A percentile compares a stretch with the other conserved stretches of the same genome.
Conservation (phyloP, 2,113 vertebrate genomes). For the Setophaga coronata region DNA sequence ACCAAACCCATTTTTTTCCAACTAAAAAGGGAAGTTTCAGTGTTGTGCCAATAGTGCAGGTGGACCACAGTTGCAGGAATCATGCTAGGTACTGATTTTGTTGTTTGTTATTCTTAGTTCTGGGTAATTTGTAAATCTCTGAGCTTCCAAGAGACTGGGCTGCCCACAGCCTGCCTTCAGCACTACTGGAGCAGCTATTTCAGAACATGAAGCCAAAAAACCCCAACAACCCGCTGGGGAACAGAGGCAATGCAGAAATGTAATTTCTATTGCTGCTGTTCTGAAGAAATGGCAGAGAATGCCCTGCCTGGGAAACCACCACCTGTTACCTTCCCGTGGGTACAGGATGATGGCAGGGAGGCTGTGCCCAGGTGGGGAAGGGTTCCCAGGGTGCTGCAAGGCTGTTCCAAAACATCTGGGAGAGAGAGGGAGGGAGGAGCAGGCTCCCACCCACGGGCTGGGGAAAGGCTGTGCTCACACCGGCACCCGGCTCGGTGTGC, state of each 20-base stretch:
- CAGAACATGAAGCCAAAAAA: neutral
- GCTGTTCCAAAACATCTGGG: neutral
- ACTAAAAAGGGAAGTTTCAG: neutral
- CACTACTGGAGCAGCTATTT: neutral
- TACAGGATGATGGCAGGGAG: accelerated
- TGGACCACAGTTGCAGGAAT: neutral
- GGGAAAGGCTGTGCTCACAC: neutral
- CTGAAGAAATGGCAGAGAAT: neutral
- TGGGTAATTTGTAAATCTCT: neutral
- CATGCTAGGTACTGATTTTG: accelerated
- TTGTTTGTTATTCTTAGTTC: neutral
- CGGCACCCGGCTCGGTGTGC: accelerated
- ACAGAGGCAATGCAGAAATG: neutral
- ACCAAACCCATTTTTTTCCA: neutral
- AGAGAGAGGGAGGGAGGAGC: neutral
- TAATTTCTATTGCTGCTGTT: neutral
- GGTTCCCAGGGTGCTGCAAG: neutral
- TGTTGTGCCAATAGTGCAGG: neutral
- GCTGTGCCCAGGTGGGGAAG: neutral
- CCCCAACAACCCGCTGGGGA: accelerated
- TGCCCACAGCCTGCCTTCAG: accelerated
- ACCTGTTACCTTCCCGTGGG: accelerated
- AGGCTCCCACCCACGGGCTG: accelerated
- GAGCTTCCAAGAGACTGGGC: neutral
- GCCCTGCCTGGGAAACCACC: neutral